Evolutionary conservation across 2,113 vertebrate genomes (phyloP).

Genomic region (Carettochelys insculpta): DNA sequence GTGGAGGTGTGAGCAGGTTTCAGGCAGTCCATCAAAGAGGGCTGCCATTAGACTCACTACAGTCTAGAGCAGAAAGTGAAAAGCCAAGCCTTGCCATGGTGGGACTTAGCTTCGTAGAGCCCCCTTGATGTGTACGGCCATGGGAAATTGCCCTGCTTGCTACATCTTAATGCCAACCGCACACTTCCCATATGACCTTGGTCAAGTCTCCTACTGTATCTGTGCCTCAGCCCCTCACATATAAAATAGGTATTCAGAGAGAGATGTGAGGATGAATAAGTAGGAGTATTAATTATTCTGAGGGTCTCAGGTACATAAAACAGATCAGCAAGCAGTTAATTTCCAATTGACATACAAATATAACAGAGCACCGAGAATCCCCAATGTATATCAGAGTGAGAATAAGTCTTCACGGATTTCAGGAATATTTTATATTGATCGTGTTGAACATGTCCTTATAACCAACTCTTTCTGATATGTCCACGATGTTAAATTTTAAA

Average conservation of each 20-base stretch:
- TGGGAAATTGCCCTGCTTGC: neutral
- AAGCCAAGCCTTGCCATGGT: neutral
- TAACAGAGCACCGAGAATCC: neutral
- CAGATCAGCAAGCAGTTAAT: neutral
- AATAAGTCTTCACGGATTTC: neutral
- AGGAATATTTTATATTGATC: neutral
- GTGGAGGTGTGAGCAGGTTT: neutral
- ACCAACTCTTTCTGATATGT: neutral
- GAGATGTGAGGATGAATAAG: neutral
- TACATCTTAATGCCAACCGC: neutral
- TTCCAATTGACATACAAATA: neutral
- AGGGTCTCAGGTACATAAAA: neutral
- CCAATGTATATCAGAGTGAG: neutral
- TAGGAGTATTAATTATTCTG: slow-evolving; percentile 1
- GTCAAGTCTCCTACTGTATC: neutral
- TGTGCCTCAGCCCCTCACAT: neutral
- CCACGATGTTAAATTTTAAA: neutral
- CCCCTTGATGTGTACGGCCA: neutral
- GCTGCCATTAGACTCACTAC: no score
- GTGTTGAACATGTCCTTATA: neutral
- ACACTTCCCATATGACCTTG: accelerated
- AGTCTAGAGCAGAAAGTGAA: neutral
- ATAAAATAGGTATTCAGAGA: neutral
- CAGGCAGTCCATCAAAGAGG: no score
- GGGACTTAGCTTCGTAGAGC: neutral